Evolutionary conservation across 2,888 invertebrate genomes (phyloP), one percentile per base, ranked within the genome.

Genomic region (Aspidiotus rigidus): DNA sequence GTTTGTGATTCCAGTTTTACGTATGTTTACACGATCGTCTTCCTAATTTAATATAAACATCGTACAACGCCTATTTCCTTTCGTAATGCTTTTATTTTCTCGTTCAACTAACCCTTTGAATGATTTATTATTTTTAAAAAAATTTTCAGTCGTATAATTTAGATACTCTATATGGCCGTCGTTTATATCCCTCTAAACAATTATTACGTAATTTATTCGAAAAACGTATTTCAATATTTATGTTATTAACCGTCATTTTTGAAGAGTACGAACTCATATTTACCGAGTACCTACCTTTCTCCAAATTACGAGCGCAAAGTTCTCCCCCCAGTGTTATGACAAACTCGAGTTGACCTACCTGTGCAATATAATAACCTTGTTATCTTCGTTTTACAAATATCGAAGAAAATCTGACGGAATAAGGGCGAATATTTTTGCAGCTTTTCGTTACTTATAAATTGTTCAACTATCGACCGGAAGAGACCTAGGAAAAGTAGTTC

Each of bases 21-120:
- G 13, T 11, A 16, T 57, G 42, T 66, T 66, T 57, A 66, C 66
- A 66, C 57, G 56, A 16, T 55, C 54, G 54, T 40, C 57, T 66
- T 66, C 42, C 41, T 66, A 66, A 66, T 66, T 66, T 57, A 66
- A 66, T 66, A 66, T 66, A 66, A 66, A 66, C 57, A 66, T 66
- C 57, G 57, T 6, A n/a, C 6, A 11, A n/a, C 49, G 10, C 49
- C n/a, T n/a, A n/a, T 49, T 49, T 49, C n/a, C 49, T 49, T 49
- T 49, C 6, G 49, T 49, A n/a, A 13, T 49, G 10, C n/a, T 49
- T 13, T 49, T 49, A 49, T n/a, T 49, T 49, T 49, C 49, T 49
- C 49, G 49, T n/a, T 2, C 49, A 11, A 11, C 49, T n/a, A n/a
- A 49, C 49, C 49, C 49, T 49, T 49, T n/a, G 49, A 49, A 49